A percentile compares a stretch with the other conserved stretches of the same genome.
Conservation (phyloP, 2,797 vertebrate genomes). For the Balearica regulorum region DNA sequence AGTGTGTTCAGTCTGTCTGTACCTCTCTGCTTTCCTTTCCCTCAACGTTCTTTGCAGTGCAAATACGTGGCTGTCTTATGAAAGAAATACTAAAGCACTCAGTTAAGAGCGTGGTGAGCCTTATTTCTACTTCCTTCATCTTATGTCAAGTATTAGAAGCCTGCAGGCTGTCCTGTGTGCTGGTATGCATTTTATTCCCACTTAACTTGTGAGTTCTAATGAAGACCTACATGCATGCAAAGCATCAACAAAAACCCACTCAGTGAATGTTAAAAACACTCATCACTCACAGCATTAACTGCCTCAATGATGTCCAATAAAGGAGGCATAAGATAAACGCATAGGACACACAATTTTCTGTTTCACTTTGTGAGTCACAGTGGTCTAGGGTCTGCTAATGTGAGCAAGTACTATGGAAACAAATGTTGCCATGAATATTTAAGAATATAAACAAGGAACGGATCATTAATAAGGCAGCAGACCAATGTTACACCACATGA, state of each 20-base stretch:
- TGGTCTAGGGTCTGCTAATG: neutral
- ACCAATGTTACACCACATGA: neutral
- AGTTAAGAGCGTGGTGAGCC: neutral
- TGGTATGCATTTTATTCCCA: neutral
- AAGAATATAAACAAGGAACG: neutral
- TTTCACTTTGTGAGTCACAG: neutral
- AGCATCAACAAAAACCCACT: neutral
- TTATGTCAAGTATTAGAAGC: neutral
- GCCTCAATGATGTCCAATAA: neutral
- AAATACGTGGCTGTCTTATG: neutral
- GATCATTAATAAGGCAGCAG: neutral
- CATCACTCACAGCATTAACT: neutral
- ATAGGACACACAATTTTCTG: neutral
- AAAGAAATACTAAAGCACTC: neutral
- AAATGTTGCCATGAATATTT: neutral
- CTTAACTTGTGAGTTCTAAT: neutral
- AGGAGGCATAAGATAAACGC: neutral
- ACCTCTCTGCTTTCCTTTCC: neutral
- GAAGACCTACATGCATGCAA: neutral
- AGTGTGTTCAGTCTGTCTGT: neutral
- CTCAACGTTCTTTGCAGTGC: neutral
- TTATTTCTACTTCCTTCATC: neutral
- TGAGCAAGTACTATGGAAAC: neutral
- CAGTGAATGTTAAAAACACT: neutral
- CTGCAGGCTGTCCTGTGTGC: neutral